phyloP scores from a whole-genome alignment of 1,140 invertebrate genomes.

The Bombus cullumanus region DNA sequence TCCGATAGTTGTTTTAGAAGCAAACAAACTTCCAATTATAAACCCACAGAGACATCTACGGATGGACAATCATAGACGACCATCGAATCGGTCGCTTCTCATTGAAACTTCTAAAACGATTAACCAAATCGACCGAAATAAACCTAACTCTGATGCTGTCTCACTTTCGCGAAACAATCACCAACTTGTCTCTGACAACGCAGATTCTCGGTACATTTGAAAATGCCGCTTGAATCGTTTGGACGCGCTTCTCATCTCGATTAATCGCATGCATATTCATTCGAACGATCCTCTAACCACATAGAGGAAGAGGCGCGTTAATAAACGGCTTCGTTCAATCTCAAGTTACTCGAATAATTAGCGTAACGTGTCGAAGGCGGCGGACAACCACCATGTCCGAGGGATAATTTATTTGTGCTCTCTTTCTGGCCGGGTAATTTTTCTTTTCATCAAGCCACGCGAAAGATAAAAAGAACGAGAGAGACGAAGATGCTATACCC shows the following conservation, averaged over 20 bases:
- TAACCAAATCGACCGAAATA: neutral
- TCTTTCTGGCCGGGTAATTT: conserved; percentile 12
- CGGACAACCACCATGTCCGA: neutral
- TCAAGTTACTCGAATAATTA: conserved; percentile 2
- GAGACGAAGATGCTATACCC: conserved; percentile 35
- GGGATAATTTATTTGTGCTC: conserved; percentile 21
- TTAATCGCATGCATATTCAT: neutral
- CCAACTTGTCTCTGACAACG: neutral
- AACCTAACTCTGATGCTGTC: neutral
- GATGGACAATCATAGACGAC: no score
- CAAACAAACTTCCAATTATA: no score
- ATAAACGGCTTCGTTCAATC: neutral
- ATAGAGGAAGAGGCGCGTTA: neutral
- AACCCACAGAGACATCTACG: no score
- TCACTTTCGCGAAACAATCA: neutral
- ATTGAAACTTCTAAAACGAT: no score
- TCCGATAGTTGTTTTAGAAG: no score
- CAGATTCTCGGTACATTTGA: neutral
- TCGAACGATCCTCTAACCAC: neutral
- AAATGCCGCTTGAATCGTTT: neutral
- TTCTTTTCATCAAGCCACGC: conserved; percentile 18
- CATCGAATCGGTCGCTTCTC: no score
- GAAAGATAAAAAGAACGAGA: neutral
- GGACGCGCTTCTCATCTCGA: neutral
- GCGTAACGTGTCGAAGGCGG: neutral